These are phyloP conservation scores for Gracilinanus agilis DNA, from an alignment of 2,113 vertebrate species.

Conservation along the genomic window DNA sequence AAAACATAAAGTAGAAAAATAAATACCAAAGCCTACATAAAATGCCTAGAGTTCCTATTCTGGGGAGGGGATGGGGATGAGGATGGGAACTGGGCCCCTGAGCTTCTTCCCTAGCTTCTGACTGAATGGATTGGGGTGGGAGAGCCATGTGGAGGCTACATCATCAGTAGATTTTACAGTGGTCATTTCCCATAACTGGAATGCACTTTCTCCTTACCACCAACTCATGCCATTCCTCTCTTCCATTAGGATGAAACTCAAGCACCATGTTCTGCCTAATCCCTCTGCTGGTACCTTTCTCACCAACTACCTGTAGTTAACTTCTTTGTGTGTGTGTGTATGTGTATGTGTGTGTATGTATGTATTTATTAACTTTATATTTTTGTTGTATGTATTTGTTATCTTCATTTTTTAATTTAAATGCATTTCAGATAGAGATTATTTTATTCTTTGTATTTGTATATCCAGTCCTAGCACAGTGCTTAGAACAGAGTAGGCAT, in stretches of 20 bases:
- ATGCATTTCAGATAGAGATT: not conserved
- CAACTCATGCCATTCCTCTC: not conserved
- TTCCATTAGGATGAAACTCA: not conserved
- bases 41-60: too few relatives aligned
- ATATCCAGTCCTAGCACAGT: not conserved
- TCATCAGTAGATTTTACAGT: too few relatives aligned
- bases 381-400: not conserved
- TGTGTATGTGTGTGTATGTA: not conserved
- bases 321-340: not conserved
- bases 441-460: not conserved
- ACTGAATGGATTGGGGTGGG: too few relatives aligned
- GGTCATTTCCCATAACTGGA: not conserved
- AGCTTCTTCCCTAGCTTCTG: too few relatives aligned
- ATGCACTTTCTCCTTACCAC: not conserved
- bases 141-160: too few relatives aligned
- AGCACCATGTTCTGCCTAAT: not conserved
- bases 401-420: not conserved
- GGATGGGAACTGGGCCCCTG: too few relatives aligned
- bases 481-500: not conserved
- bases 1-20: too few relatives aligned
- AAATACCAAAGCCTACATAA: too few relatives aligned
- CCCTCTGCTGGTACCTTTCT: not conserved
- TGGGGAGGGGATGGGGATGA: too few relatives aligned
- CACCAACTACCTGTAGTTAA: not conserved
- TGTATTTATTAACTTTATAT: not conserved